phyloP scores from a whole-genome alignment of 2,888 invertebrate genomes.

The Sphecodes monilicornis region DNA sequence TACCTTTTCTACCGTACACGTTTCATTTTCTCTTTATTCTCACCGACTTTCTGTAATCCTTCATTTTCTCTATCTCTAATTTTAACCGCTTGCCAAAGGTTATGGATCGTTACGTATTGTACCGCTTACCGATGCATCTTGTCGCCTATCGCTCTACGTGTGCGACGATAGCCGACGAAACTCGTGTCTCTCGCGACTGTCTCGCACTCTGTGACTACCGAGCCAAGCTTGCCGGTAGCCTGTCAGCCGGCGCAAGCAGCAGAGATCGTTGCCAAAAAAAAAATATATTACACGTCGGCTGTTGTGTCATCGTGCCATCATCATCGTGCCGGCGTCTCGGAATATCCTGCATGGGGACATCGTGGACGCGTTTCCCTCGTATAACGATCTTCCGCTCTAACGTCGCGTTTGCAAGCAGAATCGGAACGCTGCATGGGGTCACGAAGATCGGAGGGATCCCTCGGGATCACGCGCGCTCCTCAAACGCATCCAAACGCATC shows the following conservation, averaged over 20 bases:
- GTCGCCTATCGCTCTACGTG: constrained; percentile 52
- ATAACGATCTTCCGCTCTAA: not conserved
- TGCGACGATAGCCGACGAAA: constrained; percentile 51
- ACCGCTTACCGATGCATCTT: constrained; percentile 51
- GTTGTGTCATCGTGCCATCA: not conserved
- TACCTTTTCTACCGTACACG: not conserved
- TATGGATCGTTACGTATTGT: constrained; percentile 57
- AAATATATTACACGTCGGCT: not conserved
- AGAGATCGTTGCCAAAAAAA: constrained; percentile 3
- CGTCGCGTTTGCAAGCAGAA: not conserved
- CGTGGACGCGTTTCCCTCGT: constrained; percentile 25
- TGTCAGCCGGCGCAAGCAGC: not conserved
- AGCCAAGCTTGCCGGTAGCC: constrained; percentile 33
- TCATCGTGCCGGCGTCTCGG: constrained; percentile 1
- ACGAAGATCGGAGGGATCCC: not conserved
- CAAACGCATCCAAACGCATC: not conserved
- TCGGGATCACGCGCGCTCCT: not conserved
- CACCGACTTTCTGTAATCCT: constrained; percentile 13
- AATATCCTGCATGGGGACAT: constrained; percentile 40
- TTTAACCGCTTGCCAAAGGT: constrained; percentile 48
- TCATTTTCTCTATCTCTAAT: constrained; percentile 5
- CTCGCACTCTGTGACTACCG: constrained; percentile 23
- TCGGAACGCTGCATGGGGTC: not conserved
- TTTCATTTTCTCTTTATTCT: constrained; percentile 3
- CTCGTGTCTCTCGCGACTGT: constrained; percentile 20